These are phyloP conservation scores for Ectropis grisescens DNA, from an alignment of 1,140 invertebrate species.

Conservation along the genomic window DNA sequence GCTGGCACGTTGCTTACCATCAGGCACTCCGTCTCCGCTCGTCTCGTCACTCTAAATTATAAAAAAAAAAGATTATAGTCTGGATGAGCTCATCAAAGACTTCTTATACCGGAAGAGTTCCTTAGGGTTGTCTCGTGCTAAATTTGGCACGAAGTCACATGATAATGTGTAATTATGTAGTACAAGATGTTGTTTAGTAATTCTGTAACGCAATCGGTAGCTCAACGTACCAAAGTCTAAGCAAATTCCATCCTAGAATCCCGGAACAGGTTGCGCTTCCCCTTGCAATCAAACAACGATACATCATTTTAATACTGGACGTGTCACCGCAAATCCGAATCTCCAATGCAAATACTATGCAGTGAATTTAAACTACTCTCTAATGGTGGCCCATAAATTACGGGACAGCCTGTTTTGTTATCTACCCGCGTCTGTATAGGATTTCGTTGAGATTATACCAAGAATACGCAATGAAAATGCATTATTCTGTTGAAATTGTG, in stretches of 20 bases:
- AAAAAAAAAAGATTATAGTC: too few relatives aligned
- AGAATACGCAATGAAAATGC: conserved; percentile 52
- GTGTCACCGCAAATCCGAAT: conserved; percentile 59
- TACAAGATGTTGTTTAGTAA: too few relatives aligned
- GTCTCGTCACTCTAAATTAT: too few relatives aligned
- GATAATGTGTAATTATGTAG: too few relatives aligned
- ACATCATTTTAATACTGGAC: conserved; percentile 60
- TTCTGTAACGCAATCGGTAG: too few relatives aligned
- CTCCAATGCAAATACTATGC: conserved; percentile 59
- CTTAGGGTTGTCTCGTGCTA: too few relatives aligned
- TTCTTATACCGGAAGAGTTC: too few relatives aligned
- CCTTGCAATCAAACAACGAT: conserved; percentile 57
- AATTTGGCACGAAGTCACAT: too few relatives aligned
- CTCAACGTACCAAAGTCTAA: too few relatives aligned
- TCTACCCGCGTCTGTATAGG: conserved; percentile 40
- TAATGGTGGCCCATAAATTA: conserved; percentile 59
- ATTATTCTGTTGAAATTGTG: conserved; percentile 32
- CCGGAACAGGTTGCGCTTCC: conserved; percentile 6
- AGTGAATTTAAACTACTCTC: conserved; percentile 34
- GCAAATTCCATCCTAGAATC: conserved; percentile 8
- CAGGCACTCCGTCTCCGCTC: too few relatives aligned
- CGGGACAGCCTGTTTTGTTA: conserved; percentile 43
- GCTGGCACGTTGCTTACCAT: too few relatives aligned
- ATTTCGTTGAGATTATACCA: conserved; percentile 55
- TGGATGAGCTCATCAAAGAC: too few relatives aligned